Conservation (phyloP, 2,888 invertebrate species). For the Pristionchus exspectatus region DNA sequence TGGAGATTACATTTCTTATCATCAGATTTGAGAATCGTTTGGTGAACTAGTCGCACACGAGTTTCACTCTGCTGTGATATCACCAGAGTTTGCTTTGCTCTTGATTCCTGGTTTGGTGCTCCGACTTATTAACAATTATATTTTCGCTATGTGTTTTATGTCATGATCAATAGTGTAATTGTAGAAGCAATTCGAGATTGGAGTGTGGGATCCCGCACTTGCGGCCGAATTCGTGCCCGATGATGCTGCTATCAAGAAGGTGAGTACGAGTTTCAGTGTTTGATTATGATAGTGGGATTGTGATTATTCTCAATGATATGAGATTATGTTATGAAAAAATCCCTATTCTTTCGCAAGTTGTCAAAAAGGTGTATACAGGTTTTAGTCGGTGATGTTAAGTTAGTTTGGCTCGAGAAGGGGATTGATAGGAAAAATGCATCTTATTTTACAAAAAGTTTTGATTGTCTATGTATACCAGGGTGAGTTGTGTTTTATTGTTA, state of each 20-base stretch:
- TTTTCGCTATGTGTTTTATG: too few species aligned
- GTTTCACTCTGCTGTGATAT: not conserved
- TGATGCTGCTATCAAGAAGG: constrained; percentile 17
- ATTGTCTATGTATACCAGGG: too few species aligned
- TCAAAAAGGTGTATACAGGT: too few species aligned
- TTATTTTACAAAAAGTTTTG: too few species aligned
- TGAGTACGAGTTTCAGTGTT: not conserved
- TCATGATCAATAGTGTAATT: not conserved
- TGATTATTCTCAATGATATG: not conserved
- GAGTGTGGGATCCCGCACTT: constrained; percentile 77
- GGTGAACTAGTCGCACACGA: not conserved
- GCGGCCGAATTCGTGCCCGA: constrained; percentile 58
- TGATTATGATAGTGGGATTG: not conserved
- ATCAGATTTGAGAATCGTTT: not conserved
- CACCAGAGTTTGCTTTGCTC: not conserved
- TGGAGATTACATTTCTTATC: not conserved
- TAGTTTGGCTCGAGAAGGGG: too few species aligned
- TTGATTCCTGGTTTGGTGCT: not conserved
- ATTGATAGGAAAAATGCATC: too few species aligned
- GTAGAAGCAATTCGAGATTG: constrained; percentile 70
- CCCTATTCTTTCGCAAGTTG: too few species aligned
- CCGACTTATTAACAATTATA: not conserved
- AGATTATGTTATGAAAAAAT: too few species aligned
- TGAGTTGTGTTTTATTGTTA: too few species aligned
- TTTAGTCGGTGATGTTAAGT: too few species aligned